A percentile compares a stretch with the other conserved stretches of the same genome.
Evolutionary conservation across 2,888 invertebrate species (phyloP).

Genomic region (Mylabris sibirica): DNA sequence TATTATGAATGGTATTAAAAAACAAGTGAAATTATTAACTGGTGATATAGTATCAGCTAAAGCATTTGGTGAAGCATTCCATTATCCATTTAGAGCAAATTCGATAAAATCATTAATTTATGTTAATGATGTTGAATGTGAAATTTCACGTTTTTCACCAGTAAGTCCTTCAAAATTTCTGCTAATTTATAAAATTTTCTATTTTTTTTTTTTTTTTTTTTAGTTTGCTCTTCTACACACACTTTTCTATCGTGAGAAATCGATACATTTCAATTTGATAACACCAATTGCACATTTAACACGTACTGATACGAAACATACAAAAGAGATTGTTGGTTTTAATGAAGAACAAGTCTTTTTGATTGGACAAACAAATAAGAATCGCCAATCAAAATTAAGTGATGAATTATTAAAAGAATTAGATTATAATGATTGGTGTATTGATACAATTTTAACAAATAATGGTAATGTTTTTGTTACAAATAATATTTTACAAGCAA

Average conservation of each 20-base stretch:
- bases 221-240: slow-evolving; percentile 52
- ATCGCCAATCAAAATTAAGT: slow-evolving; percentile 65
- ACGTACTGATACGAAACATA: slow-evolving; percentile 65
- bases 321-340: slow-evolving; percentile 69
- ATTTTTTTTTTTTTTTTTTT: slow-evolving; percentile 21
- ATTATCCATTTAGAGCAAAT: slow-evolving; percentile 78
- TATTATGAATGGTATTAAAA: slow-evolving; percentile 49
- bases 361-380: slow-evolving; percentile 70
- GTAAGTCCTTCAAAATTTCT: too few species aligned
- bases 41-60: slow-evolving; percentile 51
- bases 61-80: slow-evolving; percentile 70
- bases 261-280: slow-evolving; percentile 69
- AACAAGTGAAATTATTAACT: slow-evolving; percentile 51
- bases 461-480: slow-evolving; percentile 73
- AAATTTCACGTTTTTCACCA: slow-evolving; percentile 63
- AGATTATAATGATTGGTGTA: slow-evolving; percentile 70
- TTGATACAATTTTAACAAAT: slow-evolving; percentile 71
- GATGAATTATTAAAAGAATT: slow-evolving; percentile 67
- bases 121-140: slow-evolving; percentile 70
- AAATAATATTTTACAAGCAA: slow-evolving; percentile 65
- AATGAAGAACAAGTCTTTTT: slow-evolving; percentile 69
- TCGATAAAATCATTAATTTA: slow-evolving; percentile 78
- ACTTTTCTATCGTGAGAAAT: slow-evolving; percentile 64
- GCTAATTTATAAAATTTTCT: not conserved
- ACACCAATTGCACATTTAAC: slow-evolving; percentile 66